Percentiles rank a stretch among this genome's conserved stretches.
phyloP scores from a whole-genome alignment of 2,888 invertebrate genomes.

The Celastrina argiolus region DNA sequence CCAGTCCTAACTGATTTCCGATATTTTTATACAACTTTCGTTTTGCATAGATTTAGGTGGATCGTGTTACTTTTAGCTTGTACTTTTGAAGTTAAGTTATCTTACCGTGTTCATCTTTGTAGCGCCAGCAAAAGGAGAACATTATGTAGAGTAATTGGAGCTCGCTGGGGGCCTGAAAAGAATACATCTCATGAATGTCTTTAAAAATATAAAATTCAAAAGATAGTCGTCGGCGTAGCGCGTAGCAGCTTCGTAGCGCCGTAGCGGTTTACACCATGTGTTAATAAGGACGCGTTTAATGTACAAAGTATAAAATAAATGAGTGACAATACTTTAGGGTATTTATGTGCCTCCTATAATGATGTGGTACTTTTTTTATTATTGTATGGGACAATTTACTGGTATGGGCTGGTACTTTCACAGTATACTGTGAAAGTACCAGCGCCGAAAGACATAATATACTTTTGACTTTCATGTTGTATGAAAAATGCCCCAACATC shows the following conservation, averaged over 20 bases:
- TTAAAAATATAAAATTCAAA: neutral
- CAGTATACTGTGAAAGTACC: too few species aligned
- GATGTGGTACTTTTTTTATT: too few species aligned
- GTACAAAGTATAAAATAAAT: too few species aligned
- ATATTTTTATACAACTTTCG: neutral
- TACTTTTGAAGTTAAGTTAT: neutral
- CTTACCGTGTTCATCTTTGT: conserved; percentile 70
- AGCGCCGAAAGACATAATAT: too few species aligned
- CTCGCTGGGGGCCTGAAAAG: conserved; percentile 42
- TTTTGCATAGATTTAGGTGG: neutral
- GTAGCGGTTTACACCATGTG: neutral
- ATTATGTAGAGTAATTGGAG: conserved; percentile 47
- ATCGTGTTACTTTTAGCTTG: neutral
- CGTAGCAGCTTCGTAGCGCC: neutral
- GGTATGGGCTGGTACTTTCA: too few species aligned
- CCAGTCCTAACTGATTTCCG: conserved; percentile 18
- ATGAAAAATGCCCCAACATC: too few species aligned
- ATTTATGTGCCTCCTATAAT: too few species aligned
- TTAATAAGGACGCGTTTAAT: too few species aligned
- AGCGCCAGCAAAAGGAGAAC: conserved; percentile 70
- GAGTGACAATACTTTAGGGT: too few species aligned
- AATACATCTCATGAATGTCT: neutral
- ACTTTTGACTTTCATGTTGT: too few species aligned
- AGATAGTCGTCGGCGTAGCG: neutral
- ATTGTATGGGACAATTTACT: too few species aligned